Evolutionary conservation across 2,113 vertebrate genomes (phyloP).

Genomic region (Hippocampus barbouri): DNA sequence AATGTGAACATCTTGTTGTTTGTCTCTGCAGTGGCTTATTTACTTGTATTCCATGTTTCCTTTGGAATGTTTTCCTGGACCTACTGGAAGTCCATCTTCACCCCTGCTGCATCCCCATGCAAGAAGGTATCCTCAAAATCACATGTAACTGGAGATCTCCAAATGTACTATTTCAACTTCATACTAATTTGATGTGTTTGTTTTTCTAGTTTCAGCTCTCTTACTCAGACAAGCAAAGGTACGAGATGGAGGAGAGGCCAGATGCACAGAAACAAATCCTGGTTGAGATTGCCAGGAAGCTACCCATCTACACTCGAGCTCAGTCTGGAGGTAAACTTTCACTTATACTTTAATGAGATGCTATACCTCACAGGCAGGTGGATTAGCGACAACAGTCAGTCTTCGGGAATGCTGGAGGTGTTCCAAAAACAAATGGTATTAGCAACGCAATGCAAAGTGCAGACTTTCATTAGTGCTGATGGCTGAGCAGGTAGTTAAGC

Average conservation of each 20-base stretch:
- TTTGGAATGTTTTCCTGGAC: slow-evolving; percentile 96
- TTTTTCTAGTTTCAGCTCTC: slow-evolving; percentile 86
- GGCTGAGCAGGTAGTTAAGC: slow-evolving; percentile 42
- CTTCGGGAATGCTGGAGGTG: neutral
- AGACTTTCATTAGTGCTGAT: slow-evolving; percentile 60
- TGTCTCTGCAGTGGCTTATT: slow-evolving; percentile 82
- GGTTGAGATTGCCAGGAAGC: slow-evolving; percentile 82
- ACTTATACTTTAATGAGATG: neutral
- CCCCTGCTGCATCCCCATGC: slow-evolving; percentile 82
- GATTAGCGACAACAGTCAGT: neutral
- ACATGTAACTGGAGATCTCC: neutral
- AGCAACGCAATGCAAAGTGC: slow-evolving; percentile 32
- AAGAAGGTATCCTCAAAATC: slow-evolving; percentile 81
- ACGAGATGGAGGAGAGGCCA: slow-evolving; percentile 88
- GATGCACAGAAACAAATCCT: slow-evolving; percentile 93
- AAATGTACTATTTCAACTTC: too few relatives aligned
- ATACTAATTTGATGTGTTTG: slow-evolving; percentile 2
- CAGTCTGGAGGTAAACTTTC: slow-evolving; percentile 81
- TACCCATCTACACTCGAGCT: slow-evolving; percentile 88
- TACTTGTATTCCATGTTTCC: slow-evolving; percentile 88
- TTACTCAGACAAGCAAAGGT: slow-evolving; percentile 88
- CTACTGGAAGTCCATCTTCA: slow-evolving; percentile 97
- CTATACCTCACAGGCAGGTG: neutral
- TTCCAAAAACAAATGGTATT: slow-evolving; percentile 27
- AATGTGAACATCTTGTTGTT: neutral